phyloP scores from a whole-genome alignment of 2,113 vertebrate genomes.

The Corythornis cristatus region DNA sequence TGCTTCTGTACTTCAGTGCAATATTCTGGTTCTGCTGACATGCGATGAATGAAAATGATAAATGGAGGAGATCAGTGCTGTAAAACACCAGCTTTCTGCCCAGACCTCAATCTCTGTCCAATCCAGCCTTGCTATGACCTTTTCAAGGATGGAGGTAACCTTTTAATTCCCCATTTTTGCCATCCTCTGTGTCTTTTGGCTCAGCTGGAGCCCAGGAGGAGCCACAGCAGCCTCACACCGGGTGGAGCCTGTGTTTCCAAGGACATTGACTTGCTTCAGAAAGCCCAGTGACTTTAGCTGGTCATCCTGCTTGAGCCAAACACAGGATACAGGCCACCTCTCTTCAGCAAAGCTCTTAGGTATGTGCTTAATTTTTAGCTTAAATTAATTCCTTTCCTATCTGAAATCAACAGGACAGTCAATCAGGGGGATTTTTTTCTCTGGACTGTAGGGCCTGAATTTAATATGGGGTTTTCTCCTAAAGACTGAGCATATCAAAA shows the following conservation, averaged over 20 bases:
- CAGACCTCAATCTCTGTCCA: not conserved
- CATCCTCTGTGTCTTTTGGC: not conserved
- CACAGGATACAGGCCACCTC: not conserved
- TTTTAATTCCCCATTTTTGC: not conserved
- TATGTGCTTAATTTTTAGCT: not conserved
- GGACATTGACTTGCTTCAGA: not conserved
- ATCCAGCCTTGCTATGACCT: not conserved
- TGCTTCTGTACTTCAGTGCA: not conserved
- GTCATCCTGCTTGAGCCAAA: not conserved
- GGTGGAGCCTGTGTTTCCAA: not conserved
- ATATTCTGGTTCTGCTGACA: not conserved
- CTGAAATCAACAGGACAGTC: not conserved
- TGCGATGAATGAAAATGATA: not conserved
- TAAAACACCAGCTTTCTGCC: not conserved
- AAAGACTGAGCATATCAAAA: not conserved
- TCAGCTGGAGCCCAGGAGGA: not conserved
- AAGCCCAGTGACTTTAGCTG: not conserved
- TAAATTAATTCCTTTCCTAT: not conserved
- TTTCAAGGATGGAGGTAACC: not conserved
- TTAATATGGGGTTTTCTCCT: not conserved
- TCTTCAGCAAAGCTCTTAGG: not conserved
- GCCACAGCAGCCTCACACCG: not conserved
- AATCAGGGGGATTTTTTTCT: not conserved
- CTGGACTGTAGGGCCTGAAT: not conserved
- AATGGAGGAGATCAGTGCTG: too few species aligned